Base-by-base conservation (phyloP, 2,888 invertebrate genomes). In the Hermaeophaga mercurialis region DNA sequence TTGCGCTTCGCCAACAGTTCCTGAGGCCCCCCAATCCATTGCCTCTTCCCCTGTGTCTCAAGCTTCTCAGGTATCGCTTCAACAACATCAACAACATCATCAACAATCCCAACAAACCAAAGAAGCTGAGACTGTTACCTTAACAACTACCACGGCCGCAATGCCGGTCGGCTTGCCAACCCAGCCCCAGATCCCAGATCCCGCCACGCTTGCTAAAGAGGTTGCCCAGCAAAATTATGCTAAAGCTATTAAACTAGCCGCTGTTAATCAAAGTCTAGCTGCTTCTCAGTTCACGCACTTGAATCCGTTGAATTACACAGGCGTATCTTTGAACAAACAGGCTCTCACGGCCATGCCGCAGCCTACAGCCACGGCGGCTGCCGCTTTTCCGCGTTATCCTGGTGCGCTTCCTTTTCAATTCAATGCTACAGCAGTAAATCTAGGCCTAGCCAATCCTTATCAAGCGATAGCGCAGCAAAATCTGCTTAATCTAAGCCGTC, bases 191-290 rank as follows among this genome's bases (percentile, higher is more conserved):
- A 67, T 72, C 67, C 79, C 81, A 56, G 86, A 87, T 76, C 82
- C 87, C 18, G 87, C 85, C 46, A 79, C 86, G 38, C 76, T 89
- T 62, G 90, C 90, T 70, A 90, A 90, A 74, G 90, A 90, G 71
- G 88, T 90, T 61, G 90, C 90, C 31, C 90, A 90, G 74, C 90
- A 90, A 79, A 90, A 87, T 75, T 90, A 90, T 76, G 87, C 89
- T 28, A 89, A 89, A 75, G 88, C 87, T 9, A 81, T 90, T 43
- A 86, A 87, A 71, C 75, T 85, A 62, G 85, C 84, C 6, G 81
- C 80, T 41, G 80, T 80, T 22, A 75, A 70, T 69, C 58, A 58
- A 48, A 47, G 66, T 41, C 7, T 56, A 19, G 57, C 54, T 28
- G 54, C 56, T 57, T 49, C 56, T 45, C 36, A 65, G 39, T 58